These are phyloP conservation scores for Oncopodura yosiiana DNA, from an alignment of 1,140 invertebrate genomes.

Conservation along the genomic window DNA sequence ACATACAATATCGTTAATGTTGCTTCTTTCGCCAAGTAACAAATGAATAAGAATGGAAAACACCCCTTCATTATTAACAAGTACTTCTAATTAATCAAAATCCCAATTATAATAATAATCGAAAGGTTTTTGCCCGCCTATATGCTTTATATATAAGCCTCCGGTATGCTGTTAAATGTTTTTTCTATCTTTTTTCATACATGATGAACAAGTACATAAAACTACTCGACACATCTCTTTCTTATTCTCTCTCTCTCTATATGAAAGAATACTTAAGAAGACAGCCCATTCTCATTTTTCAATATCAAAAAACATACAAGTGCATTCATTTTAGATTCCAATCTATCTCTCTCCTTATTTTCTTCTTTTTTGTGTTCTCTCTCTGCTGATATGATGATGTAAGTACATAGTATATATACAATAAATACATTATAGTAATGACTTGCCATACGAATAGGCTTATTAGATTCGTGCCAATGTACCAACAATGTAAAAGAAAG, in stretches of 20 bases:
- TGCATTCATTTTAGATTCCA: constrained; percentile 16
- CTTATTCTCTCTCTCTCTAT: no score
- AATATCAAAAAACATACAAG: no score
- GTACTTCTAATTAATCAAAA: constrained; percentile 34
- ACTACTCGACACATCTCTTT: constrained; percentile 19
- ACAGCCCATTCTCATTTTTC: constrained; percentile 22
- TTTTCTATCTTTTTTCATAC: constrained; percentile 7
- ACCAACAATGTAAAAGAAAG: no score
- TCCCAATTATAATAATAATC: constrained; percentile 34
- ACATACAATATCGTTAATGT: not conserved
- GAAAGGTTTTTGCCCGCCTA: not conserved
- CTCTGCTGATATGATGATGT: no score
- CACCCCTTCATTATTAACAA: constrained; percentile 33
- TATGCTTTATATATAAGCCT: no score
- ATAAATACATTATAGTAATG: no score
- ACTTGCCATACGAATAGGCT: no score
- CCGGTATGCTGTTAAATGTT: not conserved
- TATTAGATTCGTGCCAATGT: no score
- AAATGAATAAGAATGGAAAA: constrained; percentile 5
- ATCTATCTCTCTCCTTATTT: no score
- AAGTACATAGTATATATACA: no score
- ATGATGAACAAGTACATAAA: constrained; percentile 3
- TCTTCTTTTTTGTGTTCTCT: no score
- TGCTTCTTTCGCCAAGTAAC: not conserved
- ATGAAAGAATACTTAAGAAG: no score